Evolutionary conservation across 2,888 invertebrate genomes (phyloP), one percentile per base, ranked within the genome.

Genomic region (Pycnomerus fuliginosus): DNA sequence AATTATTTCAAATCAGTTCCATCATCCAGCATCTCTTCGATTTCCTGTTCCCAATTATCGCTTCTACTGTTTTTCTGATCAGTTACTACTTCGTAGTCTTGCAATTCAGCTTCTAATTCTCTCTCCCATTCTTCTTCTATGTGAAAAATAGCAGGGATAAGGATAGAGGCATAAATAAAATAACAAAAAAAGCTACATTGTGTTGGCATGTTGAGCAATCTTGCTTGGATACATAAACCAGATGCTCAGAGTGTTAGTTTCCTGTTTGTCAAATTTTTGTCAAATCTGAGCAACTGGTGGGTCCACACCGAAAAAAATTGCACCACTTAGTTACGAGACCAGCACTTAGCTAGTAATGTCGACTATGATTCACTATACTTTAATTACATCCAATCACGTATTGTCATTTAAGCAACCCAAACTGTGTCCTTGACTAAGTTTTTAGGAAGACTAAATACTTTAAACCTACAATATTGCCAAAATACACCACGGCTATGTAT

Each of bases 51-150:
- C 69, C 72, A 69, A 49, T 70, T 69, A 46, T 68, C 68, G 39
- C 61, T 67, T 54, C 66, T 70, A 10, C 68, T 64, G 58, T 74
- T 74, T 54, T 73, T 72, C 44, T 76, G 74, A 55, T 79, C 80
- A 47, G 76, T 76, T 27, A 95, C 91, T 58, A 95, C 89, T 74
- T 96, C 95, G 73, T 90, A 96, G 70, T 95, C 94, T 72, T 92
- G 91, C 59, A 96, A 80, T 75, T 96, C 95, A 33, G 92, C 92
- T 70, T 94, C 94, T 67, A 96, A 76, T 74, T 96, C 95, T 70
- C 89, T 90, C 77, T 96, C 96, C 93, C 94, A 94, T 78, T 94
- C 92, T 74, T 91, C 90, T 84, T 71, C 71, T 71, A 64, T 10
- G 39, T 29, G 56, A 55, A 58, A 64, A 56, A 57, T 60, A 60